Conservation (phyloP, 1,140 invertebrate genomes). For the Apocrypta bakeri region DNA sequence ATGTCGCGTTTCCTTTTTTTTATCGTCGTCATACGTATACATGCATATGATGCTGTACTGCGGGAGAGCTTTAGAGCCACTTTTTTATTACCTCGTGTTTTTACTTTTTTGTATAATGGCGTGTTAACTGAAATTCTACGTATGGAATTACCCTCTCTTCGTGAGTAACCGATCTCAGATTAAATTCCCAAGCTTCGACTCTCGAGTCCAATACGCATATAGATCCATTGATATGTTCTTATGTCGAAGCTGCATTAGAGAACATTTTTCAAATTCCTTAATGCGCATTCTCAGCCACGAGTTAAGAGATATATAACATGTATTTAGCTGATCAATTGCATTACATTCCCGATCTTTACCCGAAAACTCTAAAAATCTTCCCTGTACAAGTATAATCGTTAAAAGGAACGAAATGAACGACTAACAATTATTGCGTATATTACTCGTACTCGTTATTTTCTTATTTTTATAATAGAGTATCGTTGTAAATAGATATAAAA, state of each 20-base stretch:
- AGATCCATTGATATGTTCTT: not conserved
- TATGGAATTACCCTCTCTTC: not conserved
- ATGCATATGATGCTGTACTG: not conserved
- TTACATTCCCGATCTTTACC: not conserved
- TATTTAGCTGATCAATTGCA: not conserved
- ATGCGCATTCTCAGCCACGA: not conserved
- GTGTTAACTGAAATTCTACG: constrained; percentile 13
- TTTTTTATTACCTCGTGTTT: constrained; percentile 36
- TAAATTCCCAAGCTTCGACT: no score
- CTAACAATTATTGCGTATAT: constrained; percentile 16
- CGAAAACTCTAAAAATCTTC: constrained; percentile 4
- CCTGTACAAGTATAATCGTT: not conserved
- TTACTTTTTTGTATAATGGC: constrained; percentile 17
- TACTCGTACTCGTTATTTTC: constrained; percentile 22
- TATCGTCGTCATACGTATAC: constrained; percentile 4
- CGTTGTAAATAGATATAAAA: constrained; percentile 25
- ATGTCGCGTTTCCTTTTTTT: constrained; percentile 33
- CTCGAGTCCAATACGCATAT: not conserved
- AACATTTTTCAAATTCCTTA: not conserved
- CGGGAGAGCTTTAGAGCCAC: constrained; percentile 23
- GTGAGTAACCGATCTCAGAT: not conserved
- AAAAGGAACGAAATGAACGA: not conserved
- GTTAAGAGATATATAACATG: no score
- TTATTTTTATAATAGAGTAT: constrained; percentile 17
- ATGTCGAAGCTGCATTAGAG: not conserved